Evolutionary conservation across 2,797 vertebrate genomes (phyloP).

Genomic region (Acestrorhynchus altus): DNA sequence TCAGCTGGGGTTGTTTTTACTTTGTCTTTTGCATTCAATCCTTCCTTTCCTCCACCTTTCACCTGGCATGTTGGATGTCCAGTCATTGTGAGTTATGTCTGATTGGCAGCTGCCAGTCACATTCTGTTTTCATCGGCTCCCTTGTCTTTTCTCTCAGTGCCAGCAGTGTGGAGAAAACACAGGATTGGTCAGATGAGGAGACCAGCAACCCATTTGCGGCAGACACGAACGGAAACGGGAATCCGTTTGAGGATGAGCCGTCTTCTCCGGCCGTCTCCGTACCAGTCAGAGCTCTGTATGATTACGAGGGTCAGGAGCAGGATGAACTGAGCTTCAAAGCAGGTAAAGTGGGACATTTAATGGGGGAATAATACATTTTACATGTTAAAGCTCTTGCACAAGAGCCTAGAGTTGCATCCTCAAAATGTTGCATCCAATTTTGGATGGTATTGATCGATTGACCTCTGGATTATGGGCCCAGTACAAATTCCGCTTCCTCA

Average conservation of each 20-base stretch:
- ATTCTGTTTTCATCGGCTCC: not conserved
- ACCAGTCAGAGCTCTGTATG: conserved; percentile 90
- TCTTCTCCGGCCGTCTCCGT: conserved; percentile 80
- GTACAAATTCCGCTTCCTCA: no score
- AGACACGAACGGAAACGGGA: conserved; percentile 88
- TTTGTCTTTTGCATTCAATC: conserved; percentile 40
- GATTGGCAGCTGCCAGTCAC: conserved; percentile 13
- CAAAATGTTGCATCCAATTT: no score
- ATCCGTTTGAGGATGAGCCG: conserved; percentile 92
- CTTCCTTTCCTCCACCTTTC: conserved; percentile 49
- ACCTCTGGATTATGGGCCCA: no score
- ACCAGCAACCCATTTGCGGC: conserved; percentile 86
- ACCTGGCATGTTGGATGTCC: conserved; percentile 58
- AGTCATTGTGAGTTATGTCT: conserved; percentile 5
- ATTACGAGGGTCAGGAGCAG: conserved; percentile 97
- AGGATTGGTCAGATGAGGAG: conserved; percentile 94
- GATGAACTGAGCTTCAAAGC: conserved; percentile 97
- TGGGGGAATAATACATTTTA: no score
- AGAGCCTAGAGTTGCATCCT: no score
- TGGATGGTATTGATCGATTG: no score
- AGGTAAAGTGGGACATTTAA: conserved; percentile 79
- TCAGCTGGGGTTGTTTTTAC: not conserved
- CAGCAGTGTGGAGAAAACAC: conserved; percentile 88
- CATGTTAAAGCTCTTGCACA: no score
- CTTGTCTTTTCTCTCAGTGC: conserved; percentile 74